These are phyloP conservation scores for Pseudomyrmex flavicornis DNA, from an alignment of 1,140 invertebrate genomes.

Conservation along the genomic window DNA sequence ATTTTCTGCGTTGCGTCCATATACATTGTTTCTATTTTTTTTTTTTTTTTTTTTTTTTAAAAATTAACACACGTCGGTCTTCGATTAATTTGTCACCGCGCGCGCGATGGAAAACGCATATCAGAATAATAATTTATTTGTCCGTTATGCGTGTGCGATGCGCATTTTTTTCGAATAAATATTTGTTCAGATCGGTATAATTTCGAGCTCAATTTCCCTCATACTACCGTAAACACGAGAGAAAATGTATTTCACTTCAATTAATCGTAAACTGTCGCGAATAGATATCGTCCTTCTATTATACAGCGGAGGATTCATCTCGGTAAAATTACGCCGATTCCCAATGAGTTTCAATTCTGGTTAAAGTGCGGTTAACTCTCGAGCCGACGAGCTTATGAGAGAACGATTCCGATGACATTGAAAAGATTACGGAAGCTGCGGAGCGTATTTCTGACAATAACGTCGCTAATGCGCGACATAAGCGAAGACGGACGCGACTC, in stretches of 20 bases:
- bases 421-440: neutral
- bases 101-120: neutral
- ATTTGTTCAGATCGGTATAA: constrained; percentile 4
- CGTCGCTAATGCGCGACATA: constrained; percentile 21
- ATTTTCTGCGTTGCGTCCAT: constrained; percentile 1
- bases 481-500: neutral
- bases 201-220: neutral
- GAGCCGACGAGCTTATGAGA: neutral
- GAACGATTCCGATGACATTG: constrained; percentile 2
- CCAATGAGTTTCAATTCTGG: constrained; percentile 4
- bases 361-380: constrained; percentile 9
- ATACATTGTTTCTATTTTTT: neutral
- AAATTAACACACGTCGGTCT: constrained; percentile 37
- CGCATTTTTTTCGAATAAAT: constrained; percentile 13
- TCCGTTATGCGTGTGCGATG: neutral
- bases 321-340: constrained; percentile 25
- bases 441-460: constrained; percentile 33
- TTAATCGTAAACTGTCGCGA: neutral
- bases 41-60: neutral
- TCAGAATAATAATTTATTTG: constrained; percentile 20
- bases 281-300: neutral
- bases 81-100: constrained; percentile 25
- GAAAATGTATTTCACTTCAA: neutral
- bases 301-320: neutral
- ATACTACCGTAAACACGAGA: neutral